phyloP scores from a whole-genome alignment of 2,113 vertebrate genomes.

The Leucosticte australis region DNA sequence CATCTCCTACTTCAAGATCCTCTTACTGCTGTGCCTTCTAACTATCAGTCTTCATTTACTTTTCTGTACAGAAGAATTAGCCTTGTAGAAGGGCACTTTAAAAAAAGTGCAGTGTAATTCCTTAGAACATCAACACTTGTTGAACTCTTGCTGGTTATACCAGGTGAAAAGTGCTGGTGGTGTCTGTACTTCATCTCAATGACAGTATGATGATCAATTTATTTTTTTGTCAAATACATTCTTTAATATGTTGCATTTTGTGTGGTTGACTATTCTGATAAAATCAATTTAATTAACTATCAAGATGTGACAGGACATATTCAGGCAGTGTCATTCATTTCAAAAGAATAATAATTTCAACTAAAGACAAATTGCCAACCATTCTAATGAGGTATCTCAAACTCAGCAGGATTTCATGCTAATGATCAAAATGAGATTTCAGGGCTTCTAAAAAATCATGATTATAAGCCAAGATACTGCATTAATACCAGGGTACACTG shows the following conservation, averaged over 20 bases:
- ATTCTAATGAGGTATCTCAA: conserved; percentile 69
- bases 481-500: conserved; percentile 64
- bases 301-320: conserved; percentile 68
- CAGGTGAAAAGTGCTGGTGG: not conserved
- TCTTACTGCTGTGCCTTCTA: not conserved
- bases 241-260: conserved; percentile 61
- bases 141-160: not conserved
- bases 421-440: conserved; percentile 67
- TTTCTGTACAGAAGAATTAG: conserved; percentile 9
- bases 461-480: conserved; percentile 52
- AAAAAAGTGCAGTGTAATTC: not conserved
- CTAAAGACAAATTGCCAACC: conserved; percentile 68
- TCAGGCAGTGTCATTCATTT: conserved; percentile 70
- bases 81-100: not conserved
- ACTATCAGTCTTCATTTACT: conserved; percentile 8
- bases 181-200: conserved; percentile 41
- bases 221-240: conserved; percentile 65
- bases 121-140: not conserved
- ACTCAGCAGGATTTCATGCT: conserved; percentile 63
- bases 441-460: conserved; percentile 55
- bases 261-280: conserved; percentile 68
- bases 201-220: conserved; percentile 59
- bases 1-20: not conserved
- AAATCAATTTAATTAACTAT: conserved; percentile 75
- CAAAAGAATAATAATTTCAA: conserved; percentile 72